Conservation (phyloP, 2,113 vertebrate genomes). For the Noctilio leporinus region DNA sequence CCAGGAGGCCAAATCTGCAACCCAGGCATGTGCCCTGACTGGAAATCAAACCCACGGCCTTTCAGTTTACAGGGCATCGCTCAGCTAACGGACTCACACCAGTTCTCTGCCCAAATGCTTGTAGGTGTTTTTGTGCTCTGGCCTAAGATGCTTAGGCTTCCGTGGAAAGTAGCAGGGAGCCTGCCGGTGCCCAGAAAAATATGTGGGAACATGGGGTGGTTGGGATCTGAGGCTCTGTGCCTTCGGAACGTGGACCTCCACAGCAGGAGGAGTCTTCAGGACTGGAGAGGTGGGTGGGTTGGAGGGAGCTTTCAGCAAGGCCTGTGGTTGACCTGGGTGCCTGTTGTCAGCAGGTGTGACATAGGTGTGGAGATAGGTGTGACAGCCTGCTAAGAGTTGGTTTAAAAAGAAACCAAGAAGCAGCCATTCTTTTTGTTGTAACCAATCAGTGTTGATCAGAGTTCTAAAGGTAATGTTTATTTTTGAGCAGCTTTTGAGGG, state of each 20-base stretch:
- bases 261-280: background rate
- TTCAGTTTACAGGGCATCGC: too few relatives aligned
- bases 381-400: background rate
- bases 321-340: background rate
- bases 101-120: background rate
- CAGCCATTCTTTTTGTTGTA: background rate
- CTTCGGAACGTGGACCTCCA: background rate
- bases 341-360: background rate
- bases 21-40: too few relatives aligned
- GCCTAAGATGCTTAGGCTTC: background rate
- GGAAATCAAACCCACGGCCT: too few relatives aligned
- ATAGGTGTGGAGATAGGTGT: background rate
- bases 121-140: background rate
- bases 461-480: background rate
- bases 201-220: background rate
- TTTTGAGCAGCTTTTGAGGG: background rate
- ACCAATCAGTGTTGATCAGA: background rate
- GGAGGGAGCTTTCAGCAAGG: background rate
- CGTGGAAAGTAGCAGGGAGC: background rate
- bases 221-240: background rate
- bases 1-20: too few relatives aligned
- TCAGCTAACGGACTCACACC: too few relatives aligned
- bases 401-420: background rate
- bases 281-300: background rate
- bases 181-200: background rate